These are phyloP conservation scores for Charadrius vociferus DNA, from an alignment of 2,113 vertebrate species.

Conservation along the genomic window DNA sequence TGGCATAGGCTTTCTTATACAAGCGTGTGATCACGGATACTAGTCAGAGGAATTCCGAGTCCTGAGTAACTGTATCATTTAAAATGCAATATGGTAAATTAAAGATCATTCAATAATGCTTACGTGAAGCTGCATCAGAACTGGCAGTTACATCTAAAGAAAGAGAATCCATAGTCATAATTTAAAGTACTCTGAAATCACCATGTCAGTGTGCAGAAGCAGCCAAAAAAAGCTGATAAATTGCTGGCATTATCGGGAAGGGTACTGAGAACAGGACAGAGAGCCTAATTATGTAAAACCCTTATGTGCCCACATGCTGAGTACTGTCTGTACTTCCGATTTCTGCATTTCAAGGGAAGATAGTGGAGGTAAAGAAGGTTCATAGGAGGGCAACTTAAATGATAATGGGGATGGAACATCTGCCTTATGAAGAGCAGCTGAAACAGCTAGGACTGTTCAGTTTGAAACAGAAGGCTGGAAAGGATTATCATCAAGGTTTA, in stretches of 20 bases:
- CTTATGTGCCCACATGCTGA: neutral
- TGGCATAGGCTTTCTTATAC: neutral
- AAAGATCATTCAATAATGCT: neutral
- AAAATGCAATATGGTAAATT: neutral
- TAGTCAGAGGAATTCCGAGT: neutral
- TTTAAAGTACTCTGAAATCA: neutral
- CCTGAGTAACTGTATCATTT: neutral
- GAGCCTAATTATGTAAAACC: neutral
- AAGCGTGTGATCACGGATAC: neutral
- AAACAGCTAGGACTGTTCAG: neutral
- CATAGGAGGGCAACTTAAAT: neutral
- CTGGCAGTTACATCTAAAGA: neutral
- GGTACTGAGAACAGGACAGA: neutral
- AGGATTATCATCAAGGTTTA: neutral
- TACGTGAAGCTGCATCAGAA: neutral
- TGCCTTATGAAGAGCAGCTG: neutral
- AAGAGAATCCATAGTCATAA: neutral
- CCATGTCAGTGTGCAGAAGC: neutral
- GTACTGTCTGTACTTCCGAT: neutral
- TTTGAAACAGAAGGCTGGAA: neutral
- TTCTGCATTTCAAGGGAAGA: neutral
- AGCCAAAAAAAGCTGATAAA: neutral
- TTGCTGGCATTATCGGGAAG: neutral
- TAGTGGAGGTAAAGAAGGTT: neutral
- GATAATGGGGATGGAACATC: neutral